Percentiles rank a stretch among this genome's conserved stretches.
phyloP scores from a whole-genome alignment of 2,888 invertebrate genomes.

The Cordylochernes scorpioides region DNA sequence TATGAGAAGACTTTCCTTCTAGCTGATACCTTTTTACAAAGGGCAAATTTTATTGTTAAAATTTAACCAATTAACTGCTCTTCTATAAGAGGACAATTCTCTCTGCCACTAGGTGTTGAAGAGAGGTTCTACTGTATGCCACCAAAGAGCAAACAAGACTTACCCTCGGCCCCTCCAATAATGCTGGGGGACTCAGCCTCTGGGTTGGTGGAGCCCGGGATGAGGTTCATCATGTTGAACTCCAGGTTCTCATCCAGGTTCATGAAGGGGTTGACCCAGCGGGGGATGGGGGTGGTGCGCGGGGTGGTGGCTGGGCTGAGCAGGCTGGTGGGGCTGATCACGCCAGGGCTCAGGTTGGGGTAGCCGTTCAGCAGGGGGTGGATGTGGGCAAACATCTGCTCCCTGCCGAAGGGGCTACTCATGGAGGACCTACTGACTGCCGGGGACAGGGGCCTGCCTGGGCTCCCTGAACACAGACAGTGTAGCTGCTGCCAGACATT shows the following conservation, averaged over 20 bases:
- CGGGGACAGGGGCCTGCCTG: too few relatives aligned
- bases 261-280: constrained; percentile 62
- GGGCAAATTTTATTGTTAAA: too few relatives aligned
- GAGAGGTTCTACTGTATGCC: background rate
- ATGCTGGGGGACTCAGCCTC: constrained; percentile 33
- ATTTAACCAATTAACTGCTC: too few relatives aligned
- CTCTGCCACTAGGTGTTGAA: background rate
- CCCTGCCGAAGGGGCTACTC: constrained; percentile 26
- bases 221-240: constrained; percentile 62
- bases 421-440: constrained; percentile 22
- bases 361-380: constrained; percentile 83
- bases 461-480: too few relatives aligned
- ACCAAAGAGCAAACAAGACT: constrained; percentile 26
- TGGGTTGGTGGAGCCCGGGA: constrained; percentile 27
- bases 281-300: constrained; percentile 31
- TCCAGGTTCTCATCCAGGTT: constrained; percentile 56
- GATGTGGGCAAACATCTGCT: constrained; percentile 74
- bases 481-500: too few relatives aligned
- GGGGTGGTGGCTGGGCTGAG: constrained; percentile 46
- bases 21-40: too few relatives aligned
- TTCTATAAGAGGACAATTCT: background rate
- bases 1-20: too few relatives aligned
- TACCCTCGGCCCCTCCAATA: constrained; percentile 34
- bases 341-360: constrained; percentile 57
- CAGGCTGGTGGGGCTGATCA: constrained; percentile 62